Base-by-base conservation (phyloP, 35 echinoderm and acorn worm genomes). In the Eucidaris tribuloides region DNA sequence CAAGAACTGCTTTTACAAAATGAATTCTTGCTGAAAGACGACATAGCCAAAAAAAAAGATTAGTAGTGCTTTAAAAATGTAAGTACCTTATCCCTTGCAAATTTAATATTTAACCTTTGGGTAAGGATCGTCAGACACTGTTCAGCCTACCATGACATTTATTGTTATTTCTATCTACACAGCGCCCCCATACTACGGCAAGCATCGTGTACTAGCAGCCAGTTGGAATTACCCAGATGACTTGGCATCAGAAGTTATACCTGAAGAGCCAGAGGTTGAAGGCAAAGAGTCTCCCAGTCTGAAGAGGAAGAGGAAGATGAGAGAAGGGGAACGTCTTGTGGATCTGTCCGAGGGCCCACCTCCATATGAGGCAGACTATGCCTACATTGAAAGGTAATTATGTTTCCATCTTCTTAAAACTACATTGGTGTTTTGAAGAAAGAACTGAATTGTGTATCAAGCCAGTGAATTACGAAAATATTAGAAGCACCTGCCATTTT, bases 221-320 rank as follows among this genome's bases (percentile, higher is more conserved):
- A 83, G 65, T 9, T 97, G 94, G 94, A 97, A 89, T 58, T 97
- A 97, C 79, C 94, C 89, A 14, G 77, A 79, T 57, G 86, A 89
- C 50, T 48, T 79, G n/a, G 89, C 81, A 7, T 91, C 84, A 6
- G 71, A 83, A 43, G 62, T 83, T 11, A 65, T 82, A 35, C 20
- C 44, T 1, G 81, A 78, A 54, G 88, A 91, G 29, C 56, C 62
- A 40, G 28, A 46, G 5, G 81, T 79, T 24, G 63, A 1, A 13
- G 58, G 48, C 39, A 5, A 19, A 1, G 81, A 56, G 46, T 25
- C 29, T 15, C 27, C n/a, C 19, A 54, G 0, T 32, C 37, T 18
- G 43, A 42, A 46, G 43, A 58, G 45, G 84, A 86, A 48, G 71
- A 56, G n/a, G 84, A 33, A 33, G 41, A 57, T 56, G 3, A 48